Base-by-base conservation (phyloP, 2,113 vertebrate genomes). In the Pseudopodoces humilis region DNA sequence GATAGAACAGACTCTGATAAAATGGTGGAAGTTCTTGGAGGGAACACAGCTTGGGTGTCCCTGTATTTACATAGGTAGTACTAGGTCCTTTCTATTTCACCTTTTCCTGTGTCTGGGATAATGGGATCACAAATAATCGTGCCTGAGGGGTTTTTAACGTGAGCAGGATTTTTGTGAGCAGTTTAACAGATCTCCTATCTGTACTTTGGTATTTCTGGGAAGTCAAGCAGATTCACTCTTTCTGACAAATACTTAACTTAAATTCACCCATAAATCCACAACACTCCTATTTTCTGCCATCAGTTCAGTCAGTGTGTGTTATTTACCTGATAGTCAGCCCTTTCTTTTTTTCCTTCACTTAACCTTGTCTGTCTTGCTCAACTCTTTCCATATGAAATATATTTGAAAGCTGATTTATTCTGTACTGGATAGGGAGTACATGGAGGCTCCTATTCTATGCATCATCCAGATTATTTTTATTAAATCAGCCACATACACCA, bases 331-430 rank as follows among this genome's bases (percentile, higher is more conserved):
- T 62, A 87, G 52, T 55, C 80, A 77, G 20, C 13, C 19, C 7
- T 27, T 39, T 80, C 52, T 55, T 79, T 52, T 25, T 22, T 62
- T 37, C 39, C 58, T 41, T 39, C 67, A 31, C 39, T 88, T 96
- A 94, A 88, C 92, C 85, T 91, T 88, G 67, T 77, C 84, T 3
- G 2, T 95, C 67, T 90, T 74, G 62, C 39, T 96, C 90, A 93
- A 15, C 56, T 88, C 49, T 88, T 90, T 59, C 68, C 7, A 44
- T 55, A 74, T 49, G 25, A 90, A 90, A 44, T 78, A 35, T 37
- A 75, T 96, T 86, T 90, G 75, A 91, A 87, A 94, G 33, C 30
- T 93, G 68, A 93, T 95, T 91, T 94, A 88, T 93, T 94, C 70
- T 83, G 25, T 30, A 41, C 30, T 94, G 55, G 13, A 63, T 75